phyloP scores from a whole-genome alignment of 92 coral and sea anemone species.

The Plumapathes pennacea region DNA sequence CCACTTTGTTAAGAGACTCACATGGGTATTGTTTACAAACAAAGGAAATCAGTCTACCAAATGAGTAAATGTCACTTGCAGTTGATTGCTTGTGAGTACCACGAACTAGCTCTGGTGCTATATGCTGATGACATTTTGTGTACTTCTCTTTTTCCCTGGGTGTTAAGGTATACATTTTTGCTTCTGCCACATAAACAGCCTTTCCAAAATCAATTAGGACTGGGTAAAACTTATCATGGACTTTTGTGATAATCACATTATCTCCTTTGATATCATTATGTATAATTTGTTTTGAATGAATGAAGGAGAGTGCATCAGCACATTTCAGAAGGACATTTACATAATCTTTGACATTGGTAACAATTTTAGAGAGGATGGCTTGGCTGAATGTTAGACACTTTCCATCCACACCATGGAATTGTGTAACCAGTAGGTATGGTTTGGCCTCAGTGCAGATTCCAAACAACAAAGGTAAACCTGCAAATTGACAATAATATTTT shows the following conservation, averaged over 20 bases:
- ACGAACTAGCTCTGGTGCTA: conserved; percentile 50
- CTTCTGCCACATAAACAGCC: conserved; percentile 9
- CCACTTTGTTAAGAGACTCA: conserved; percentile 33
- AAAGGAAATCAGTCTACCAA: conserved; percentile 52
- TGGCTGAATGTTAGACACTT: conserved; percentile 18
- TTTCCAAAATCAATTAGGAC: conserved; percentile 57
- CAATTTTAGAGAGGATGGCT: not conserved
- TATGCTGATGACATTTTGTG: conserved; percentile 33
- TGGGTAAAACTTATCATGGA: conserved; percentile 5
- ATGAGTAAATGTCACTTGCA: conserved; percentile 63
- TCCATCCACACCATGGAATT: conserved; percentile 43
- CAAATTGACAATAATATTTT: not conserved
- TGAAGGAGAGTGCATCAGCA: conserved; percentile 30
- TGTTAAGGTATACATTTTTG: conserved; percentile 15
- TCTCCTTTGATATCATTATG: conserved; percentile 62
- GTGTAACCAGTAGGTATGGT: conserved; percentile 43
- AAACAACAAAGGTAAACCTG: conserved; percentile 51
- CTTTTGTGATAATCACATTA: conserved; percentile 37
- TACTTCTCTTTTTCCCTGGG: conserved; percentile 42
- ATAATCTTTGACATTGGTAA: conserved; percentile 9
- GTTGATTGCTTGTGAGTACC: conserved; percentile 54
- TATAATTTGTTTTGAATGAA: conserved; percentile 32
- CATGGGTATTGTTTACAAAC: conserved; percentile 24
- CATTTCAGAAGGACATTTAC: conserved; percentile 23
- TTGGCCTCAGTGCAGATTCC: conserved; percentile 21